A percentile compares a stretch with the other conserved stretches of the same genome.
These are phyloP conservation scores for Heliornis fulica DNA, from an alignment of 2,113 vertebrate genomes.

Conservation along the genomic window DNA sequence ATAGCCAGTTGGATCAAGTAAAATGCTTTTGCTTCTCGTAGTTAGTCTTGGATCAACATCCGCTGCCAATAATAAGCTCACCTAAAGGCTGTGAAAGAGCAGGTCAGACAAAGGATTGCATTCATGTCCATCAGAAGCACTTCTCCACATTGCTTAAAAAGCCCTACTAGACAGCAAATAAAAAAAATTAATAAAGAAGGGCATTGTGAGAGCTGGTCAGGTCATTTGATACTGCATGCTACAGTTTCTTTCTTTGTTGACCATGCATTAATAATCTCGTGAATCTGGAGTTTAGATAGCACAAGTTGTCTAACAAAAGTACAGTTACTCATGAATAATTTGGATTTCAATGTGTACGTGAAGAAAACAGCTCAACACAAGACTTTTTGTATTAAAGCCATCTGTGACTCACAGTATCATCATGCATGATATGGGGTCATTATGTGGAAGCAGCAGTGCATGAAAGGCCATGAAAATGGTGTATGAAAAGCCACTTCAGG, in stretches of 20 bases:
- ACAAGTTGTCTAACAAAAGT: slow-evolving; percentile 3
- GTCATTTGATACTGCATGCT: background rate
- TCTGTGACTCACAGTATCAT: slow-evolving; percentile 6
- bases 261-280: background rate
- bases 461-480: background rate
- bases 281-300: background rate
- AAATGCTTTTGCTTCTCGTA: background rate
- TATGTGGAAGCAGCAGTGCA: background rate
- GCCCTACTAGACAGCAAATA: background rate
- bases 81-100: background rate
- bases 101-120: background rate
- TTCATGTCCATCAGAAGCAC: background rate
- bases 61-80: background rate
- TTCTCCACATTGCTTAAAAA: background rate
- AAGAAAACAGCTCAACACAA: slow-evolving; percentile 30
- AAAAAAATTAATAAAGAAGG: background rate
- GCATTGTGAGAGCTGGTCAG: background rate
- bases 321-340: slow-evolving; percentile 37
- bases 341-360: background rate
- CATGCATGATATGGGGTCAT: slow-evolving; percentile 1
- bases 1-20: background rate
- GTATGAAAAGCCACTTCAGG: background rate
- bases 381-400: slow-evolving; percentile 10
- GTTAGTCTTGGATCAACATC: background rate
- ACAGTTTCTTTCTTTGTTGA: background rate